phyloP scores from a whole-genome alignment of 2,888 invertebrate species.

The Limenitis camilla region DNA sequence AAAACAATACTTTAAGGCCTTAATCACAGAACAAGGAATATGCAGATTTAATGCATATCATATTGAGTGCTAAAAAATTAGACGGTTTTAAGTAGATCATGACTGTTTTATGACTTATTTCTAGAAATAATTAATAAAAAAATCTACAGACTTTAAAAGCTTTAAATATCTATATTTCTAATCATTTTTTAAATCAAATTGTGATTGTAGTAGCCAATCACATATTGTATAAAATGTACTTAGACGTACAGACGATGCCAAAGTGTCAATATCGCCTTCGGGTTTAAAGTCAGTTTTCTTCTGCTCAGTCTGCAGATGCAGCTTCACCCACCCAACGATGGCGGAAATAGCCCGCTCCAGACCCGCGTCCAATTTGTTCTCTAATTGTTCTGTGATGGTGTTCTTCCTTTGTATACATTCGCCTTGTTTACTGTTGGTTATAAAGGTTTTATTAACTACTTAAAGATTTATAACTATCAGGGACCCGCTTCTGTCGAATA shows the following conservation, averaged over 20 bases:
- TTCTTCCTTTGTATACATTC: constrained; percentile 92
- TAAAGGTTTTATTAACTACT: neutral
- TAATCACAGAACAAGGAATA: too few relatives aligned
- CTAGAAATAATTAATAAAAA: too few relatives aligned
- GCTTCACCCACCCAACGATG: constrained; percentile 92
- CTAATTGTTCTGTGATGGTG: constrained; percentile 88
- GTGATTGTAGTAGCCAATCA: too few relatives aligned
- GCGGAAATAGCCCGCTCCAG: constrained; percentile 90
- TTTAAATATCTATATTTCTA: too few relatives aligned
- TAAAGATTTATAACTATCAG: neutral
- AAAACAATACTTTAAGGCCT: too few relatives aligned
- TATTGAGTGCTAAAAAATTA: too few relatives aligned
- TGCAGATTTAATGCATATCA: too few relatives aligned
- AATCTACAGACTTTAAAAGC: too few relatives aligned
- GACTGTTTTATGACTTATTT: too few relatives aligned
- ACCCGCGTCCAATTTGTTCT: constrained; percentile 92
- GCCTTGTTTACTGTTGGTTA: constrained; percentile 80
- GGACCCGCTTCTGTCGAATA: too few relatives aligned
- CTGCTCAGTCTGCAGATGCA: constrained; percentile 93
- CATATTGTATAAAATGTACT: neutral
- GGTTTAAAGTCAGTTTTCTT: constrained; percentile 96
- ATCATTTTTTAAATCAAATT: too few relatives aligned
- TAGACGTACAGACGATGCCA: constrained; percentile 83
- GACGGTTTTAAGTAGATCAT: too few relatives aligned
- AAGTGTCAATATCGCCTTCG: constrained; percentile 88